A percentile compares a stretch with the other conserved stretches of the same genome.
Conservation (phyloP, 2,113 vertebrate species). For the Syngnathus typhle region DNA sequence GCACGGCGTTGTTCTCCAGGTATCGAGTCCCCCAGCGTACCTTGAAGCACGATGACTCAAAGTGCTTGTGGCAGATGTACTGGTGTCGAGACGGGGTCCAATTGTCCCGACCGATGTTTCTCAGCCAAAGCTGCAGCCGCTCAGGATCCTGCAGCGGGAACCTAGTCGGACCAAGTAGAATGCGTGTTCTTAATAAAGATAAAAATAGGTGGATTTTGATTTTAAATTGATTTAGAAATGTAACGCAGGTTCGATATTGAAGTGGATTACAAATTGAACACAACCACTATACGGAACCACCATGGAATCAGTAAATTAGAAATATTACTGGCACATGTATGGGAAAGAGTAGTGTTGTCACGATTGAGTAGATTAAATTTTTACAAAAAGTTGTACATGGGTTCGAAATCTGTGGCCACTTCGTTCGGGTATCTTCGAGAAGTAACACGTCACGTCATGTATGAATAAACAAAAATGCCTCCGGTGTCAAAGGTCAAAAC, state of each 20-base stretch:
- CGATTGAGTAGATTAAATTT: too few species aligned
- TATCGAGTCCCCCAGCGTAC: constrained; percentile 72
- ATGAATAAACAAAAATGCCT: not conserved
- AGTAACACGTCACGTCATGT: not conserved
- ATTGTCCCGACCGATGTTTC: constrained; percentile 66
- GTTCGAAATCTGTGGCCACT: not conserved
- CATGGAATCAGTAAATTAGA: too few species aligned
- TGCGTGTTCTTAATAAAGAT: too few species aligned
- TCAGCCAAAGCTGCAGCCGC: constrained; percentile 72
- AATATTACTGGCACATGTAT: not conserved
- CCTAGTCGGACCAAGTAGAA: constrained; percentile 46
- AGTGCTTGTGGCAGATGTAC: constrained; percentile 76
- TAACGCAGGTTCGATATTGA: too few species aligned
- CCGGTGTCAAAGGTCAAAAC: constrained; percentile 1
- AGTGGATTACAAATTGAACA: too few species aligned
- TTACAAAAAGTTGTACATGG: too few species aligned
- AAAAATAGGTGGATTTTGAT: not conserved
- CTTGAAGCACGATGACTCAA: constrained; percentile 71
- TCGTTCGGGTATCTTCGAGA: not conserved
- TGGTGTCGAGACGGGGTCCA: constrained; percentile 75
- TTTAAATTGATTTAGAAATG: not conserved
- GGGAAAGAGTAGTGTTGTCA: too few species aligned
- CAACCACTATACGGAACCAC: too few species aligned
- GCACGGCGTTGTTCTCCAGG: constrained; percentile 63
- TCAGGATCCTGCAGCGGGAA: constrained; percentile 73